Evolutionary conservation across 2,797 vertebrate species (phyloP).

Genomic region (Crenichthys baileyi): DNA sequence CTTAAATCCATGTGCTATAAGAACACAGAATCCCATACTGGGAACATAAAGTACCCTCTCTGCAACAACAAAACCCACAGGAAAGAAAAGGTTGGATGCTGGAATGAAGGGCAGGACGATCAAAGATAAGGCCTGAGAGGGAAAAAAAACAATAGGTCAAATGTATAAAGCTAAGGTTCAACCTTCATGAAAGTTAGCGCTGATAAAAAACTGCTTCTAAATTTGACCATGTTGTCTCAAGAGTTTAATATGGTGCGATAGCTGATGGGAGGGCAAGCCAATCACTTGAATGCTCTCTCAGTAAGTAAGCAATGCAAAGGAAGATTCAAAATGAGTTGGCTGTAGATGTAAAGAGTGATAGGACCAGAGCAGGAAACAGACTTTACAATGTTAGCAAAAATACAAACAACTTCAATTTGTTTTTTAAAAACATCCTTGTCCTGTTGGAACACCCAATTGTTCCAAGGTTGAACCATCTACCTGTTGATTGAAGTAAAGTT

Average conservation of each 20-base stretch:
- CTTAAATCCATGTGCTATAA: constrained; percentile 94
- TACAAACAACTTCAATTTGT: too few relatives aligned
- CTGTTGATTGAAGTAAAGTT: too few relatives aligned
- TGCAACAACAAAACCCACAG: constrained; percentile 97
- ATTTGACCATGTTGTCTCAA: neutral
- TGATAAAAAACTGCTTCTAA: neutral
- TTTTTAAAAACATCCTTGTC: too few relatives aligned
- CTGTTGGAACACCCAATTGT: too few relatives aligned
- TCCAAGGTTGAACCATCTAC: too few relatives aligned
- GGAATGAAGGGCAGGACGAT: constrained; percentile 96
- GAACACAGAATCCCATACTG: constrained; percentile 98
- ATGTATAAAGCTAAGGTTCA: neutral
- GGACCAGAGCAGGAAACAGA: too few relatives aligned
- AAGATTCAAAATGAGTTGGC: too few relatives aligned
- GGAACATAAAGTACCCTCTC: constrained; percentile 97
- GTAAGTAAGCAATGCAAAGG: too few relatives aligned
- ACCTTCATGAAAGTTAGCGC: neutral
- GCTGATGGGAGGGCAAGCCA: neutral
- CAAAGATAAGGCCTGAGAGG: constrained; percentile 90
- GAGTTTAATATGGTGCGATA: neutral
- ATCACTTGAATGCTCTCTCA: too few relatives aligned
- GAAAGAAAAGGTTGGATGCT: constrained; percentile 98
- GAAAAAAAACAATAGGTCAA: constrained; percentile 28
- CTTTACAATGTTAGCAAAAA: too few relatives aligned
- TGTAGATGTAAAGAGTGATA: too few relatives aligned